Evolutionary conservation across 2,113 vertebrate species (phyloP).

Genomic region (Lasiurus borealis): DNA sequence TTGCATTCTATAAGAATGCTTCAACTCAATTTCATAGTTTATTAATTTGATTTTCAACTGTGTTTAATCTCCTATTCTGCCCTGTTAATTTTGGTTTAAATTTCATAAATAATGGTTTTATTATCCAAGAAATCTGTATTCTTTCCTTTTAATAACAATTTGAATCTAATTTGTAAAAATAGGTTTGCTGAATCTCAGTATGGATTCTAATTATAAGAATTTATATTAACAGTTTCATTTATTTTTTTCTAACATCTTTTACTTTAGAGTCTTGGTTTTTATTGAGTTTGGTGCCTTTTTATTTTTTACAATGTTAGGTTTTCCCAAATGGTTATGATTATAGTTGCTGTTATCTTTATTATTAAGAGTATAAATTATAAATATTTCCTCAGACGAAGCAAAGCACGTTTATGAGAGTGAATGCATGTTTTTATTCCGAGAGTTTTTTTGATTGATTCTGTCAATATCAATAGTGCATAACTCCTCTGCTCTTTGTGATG

Average conservation of each 20-base stretch:
- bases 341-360: not conserved
- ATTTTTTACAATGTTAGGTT: not conserved
- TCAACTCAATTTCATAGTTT: conserved; percentile 49
- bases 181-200: not conserved
- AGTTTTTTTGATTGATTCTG: not conserved
- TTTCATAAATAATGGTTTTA: conserved; percentile 47
- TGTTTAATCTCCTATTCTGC: not conserved
- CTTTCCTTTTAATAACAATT: not conserved
- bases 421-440: not conserved
- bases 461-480: not conserved
- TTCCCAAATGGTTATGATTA: not conserved
- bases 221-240: not conserved
- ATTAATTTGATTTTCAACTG: conserved; percentile 45
- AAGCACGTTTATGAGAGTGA: not conserved
- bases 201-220: not conserved
- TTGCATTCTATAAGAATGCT: not conserved
- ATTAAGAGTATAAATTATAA: not conserved
- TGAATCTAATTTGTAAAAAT: not conserved
- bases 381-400: not conserved
- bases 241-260: not conserved
- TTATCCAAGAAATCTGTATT: not conserved
- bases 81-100: conserved; percentile 33
- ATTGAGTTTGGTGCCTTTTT: not conserved
- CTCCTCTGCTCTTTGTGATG: not conserved
- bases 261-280: not conserved